Base-by-base conservation (phyloP, 2,888 invertebrate species). In the Laspeyria flexula region DNA sequence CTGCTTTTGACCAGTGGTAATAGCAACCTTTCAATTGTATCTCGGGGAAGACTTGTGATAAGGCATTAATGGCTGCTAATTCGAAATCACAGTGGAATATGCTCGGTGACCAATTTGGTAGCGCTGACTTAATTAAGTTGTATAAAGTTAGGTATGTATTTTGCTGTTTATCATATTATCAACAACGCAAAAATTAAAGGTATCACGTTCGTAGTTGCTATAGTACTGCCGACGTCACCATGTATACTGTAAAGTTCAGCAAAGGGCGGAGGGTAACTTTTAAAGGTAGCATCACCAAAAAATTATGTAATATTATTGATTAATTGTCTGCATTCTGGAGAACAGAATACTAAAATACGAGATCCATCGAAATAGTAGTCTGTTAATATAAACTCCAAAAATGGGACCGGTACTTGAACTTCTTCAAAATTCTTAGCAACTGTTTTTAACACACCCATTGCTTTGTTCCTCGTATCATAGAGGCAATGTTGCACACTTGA, bases 11-110 rank as follows among this genome's bases (percentile, higher is more conserved):
- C 46, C 46, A 46, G 23, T 45, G 46, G 25, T 46, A 46, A 46
- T 13, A 46, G 31, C 46, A 47, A 10, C 47, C 47, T 34, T 41
- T 47, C n/a, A 47, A 16, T 47, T 47, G 18, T 15, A 37, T 37
- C 2, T 37, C 7, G 7, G 37, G 23, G n/a, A 23, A 37, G 10
- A 30, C 10, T 30, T 30, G 4, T 23, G 23, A 6, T 7, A 37
- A 4, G 6, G 37, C 21, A 12, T 37, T 37, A 12, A 37, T 37
- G 7, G 37, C 51, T 45, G 51, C 45, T 38, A 52, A 25, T 13
- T 52, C 51, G 38, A 43, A 53, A 43, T 53, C 53, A 35, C 53
- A 53, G 39, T 53, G 47, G 29, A 53, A 47, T 43, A 34, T 47
- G 15, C n/a, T 30, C 31, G 47, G 46, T 18, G 46, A 47, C 40